A percentile compares a stretch with the other conserved stretches of the same genome.
These are phyloP conservation scores for Cavia aperea DNA, from an alignment of 2,113 vertebrate genomes.

Conservation along the genomic window DNA sequence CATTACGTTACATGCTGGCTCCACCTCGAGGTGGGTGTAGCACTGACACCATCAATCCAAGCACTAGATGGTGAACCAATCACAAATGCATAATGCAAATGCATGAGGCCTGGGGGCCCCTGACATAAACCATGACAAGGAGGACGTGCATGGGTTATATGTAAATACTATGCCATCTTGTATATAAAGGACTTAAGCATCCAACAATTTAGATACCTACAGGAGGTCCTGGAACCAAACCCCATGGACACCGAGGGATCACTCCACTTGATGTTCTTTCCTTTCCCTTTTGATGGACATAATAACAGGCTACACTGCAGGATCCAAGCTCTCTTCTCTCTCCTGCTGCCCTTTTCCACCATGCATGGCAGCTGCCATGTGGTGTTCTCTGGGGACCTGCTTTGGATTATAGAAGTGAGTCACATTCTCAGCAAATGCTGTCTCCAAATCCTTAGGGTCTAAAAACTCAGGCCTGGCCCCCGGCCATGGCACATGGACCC, in stretches of 20 bases:
- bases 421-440: background rate
- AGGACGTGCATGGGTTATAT: background rate
- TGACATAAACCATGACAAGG: too few species aligned
- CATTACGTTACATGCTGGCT: too few species aligned
- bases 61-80: too few species aligned
- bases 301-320: background rate
- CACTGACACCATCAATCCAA: too few species aligned
- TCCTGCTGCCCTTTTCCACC: too few species aligned
- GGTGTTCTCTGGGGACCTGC: background rate
- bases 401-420: background rate
- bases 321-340: background rate
- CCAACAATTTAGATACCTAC: background rate
- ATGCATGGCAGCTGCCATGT: background rate
- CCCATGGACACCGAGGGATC: background rate
- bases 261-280: background rate
- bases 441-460: background rate
- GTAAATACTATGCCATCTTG: background rate
- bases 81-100: too few species aligned
- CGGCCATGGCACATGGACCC: too few species aligned
- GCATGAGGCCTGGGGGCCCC: too few species aligned
- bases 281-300: background rate
- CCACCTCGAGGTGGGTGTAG: too few species aligned
- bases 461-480: background rate
- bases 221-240: background rate
- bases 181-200: background rate